Conservation (phyloP, 2,888 invertebrate species). For the Tethea ocularis region DNA sequence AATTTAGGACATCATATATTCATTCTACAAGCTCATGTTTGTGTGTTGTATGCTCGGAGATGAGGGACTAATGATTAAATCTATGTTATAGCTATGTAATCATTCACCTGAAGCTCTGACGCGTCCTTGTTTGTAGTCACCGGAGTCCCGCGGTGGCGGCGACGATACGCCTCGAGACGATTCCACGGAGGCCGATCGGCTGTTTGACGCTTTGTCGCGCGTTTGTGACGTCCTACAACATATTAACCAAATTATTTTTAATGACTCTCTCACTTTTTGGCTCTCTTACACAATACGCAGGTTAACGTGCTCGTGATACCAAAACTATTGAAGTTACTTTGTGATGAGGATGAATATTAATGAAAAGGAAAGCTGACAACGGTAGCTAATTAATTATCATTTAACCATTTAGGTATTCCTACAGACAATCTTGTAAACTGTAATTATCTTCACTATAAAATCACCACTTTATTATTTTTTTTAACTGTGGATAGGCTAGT, state of each 20-base stretch:
- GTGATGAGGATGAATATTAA: too few relatives aligned
- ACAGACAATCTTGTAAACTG: too few relatives aligned
- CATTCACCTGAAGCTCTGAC: slow-evolving; percentile 67
- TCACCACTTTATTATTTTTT: too few relatives aligned
- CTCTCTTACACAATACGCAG: too few relatives aligned
- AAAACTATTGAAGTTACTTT: too few relatives aligned
- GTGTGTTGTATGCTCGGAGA: background rate
- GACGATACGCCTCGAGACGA: slow-evolving; percentile 75
- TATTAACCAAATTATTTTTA: background rate
- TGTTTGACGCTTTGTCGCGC: slow-evolving; percentile 87
- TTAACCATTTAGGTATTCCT: too few relatives aligned
- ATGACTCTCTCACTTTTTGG: background rate
- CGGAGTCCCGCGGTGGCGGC: slow-evolving; percentile 63
- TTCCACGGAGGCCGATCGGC: slow-evolving; percentile 79
- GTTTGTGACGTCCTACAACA: slow-evolving; percentile 81
- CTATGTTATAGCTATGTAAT: slow-evolving; percentile 4
- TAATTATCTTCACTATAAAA: too few relatives aligned
- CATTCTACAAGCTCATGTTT: too few relatives aligned
- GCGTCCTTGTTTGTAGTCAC: slow-evolving; percentile 64
- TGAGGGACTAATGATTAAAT: too few relatives aligned
- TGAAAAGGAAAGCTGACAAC: too few relatives aligned
- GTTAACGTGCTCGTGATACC: slow-evolving; percentile 4
- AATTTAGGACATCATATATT: background rate
- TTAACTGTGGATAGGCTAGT: too few relatives aligned
- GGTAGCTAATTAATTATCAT: too few relatives aligned